These are phyloP conservation scores for Sminthopsis crassicaudata DNA, from an alignment of 2,113 vertebrate genomes.

Conservation along the genomic window DNA sequence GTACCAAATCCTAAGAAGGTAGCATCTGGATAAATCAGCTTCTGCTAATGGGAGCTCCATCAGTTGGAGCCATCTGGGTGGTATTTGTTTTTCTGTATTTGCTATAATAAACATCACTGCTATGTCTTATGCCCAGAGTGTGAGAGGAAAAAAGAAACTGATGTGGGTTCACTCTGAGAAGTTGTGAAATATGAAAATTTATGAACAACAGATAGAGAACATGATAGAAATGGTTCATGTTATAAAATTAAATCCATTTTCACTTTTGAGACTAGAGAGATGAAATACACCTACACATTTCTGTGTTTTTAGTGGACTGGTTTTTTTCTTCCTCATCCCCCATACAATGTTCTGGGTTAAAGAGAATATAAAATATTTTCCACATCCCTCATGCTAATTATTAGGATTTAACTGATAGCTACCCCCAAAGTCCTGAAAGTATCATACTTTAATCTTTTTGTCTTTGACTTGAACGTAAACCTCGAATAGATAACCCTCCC, in stretches of 20 bases:
- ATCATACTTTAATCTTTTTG: background rate
- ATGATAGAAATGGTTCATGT: constrained; percentile 1
- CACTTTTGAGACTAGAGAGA: background rate
- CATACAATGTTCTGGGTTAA: constrained; percentile 23
- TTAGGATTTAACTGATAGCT: constrained; percentile 3
- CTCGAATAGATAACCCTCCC: constrained; percentile 17
- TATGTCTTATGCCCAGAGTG: constrained; percentile 19
- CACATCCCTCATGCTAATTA: constrained; percentile 9
- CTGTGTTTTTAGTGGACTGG: background rate
- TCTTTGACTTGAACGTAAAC: constrained; percentile 41
- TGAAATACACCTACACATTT: background rate
- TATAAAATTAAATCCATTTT: constrained; percentile 41
- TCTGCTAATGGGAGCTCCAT: constrained; percentile 9
- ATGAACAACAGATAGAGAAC: constrained; percentile 27
- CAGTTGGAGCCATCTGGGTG: constrained; percentile 21
- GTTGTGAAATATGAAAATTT: background rate
- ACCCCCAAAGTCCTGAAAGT: constrained; percentile 10
- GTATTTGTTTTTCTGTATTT: background rate
- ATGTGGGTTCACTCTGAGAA: constrained; percentile 35
- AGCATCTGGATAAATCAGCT: constrained; percentile 25
- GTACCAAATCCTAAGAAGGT: background rate
- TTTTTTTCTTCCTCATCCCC: constrained; percentile 8
- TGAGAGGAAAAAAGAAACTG: background rate
- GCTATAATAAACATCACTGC: constrained; percentile 22
- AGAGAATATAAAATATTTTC: constrained; percentile 15